Base-by-base conservation (phyloP, 2,797 vertebrate species). In the Falco concolor region DNA sequence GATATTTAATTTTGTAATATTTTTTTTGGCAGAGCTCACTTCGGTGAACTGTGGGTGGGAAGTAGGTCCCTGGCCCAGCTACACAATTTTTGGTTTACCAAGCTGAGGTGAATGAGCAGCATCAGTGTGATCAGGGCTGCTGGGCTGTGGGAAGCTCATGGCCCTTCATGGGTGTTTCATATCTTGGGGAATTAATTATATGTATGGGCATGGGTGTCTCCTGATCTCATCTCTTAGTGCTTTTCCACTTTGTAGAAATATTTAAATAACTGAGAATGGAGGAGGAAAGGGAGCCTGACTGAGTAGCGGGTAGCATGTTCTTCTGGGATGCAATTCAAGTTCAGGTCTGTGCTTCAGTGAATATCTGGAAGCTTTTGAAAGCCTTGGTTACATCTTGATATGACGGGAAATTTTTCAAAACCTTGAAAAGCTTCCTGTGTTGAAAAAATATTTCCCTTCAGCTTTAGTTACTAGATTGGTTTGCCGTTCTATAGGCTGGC, bases 281-380 rank as follows among this genome's bases (percentile, higher is more conserved):
- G 65, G 15, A 68, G 9, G 44, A 63, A 61, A 94, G 24, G 13
- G 36, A 87, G 22, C 49, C 49, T 67, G 68, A 59, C 79, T 63
- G 67, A 82, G 19, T 61, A 88, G 69, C 0, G 1, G n/a, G 54
- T 86, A 90, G 65, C 13, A 2, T 73, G 34, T 78, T 88, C 93
- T 90, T 96, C 80, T 95, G 93, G 83, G 67, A 88, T 59, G 30
- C 12, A 65, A 13, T 76, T 95, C 86, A 90, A 87, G 67, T 84
- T 73, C 69, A 73, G 32, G 54, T 73, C 74, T 96, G 56, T 89
- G 77, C 86, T 89, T 89, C 70, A 89, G 77, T 67, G 83, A 76
- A 32, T 92, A 53, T 86, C 59, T 96, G 94, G 80, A 94, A 96
- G 38, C 63, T 93, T 90, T 84, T 84, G 77, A 93, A 94, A 95